phyloP scores from a whole-genome alignment of 2,113 vertebrate species.

The Vimba vimba region DNA sequence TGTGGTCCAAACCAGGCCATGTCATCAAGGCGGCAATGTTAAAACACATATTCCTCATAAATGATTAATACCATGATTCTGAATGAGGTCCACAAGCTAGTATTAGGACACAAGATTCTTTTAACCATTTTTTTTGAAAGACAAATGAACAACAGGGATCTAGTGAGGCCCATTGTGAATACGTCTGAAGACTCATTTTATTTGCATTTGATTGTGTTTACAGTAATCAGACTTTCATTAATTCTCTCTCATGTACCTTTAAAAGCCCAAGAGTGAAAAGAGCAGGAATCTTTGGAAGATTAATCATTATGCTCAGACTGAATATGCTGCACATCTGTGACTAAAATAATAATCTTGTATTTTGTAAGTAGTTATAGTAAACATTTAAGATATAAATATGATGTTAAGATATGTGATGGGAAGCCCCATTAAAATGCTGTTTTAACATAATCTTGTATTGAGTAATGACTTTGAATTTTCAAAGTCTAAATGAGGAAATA shows the following conservation, averaged over 20 bases:
- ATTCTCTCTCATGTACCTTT: slow-evolving; percentile 48
- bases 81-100: slow-evolving; percentile 2
- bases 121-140: neutral
- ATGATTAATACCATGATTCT: neutral
- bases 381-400: slow-evolving; percentile 6
- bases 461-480: slow-evolving; percentile 30
- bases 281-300: neutral
- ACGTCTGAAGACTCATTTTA: neutral
- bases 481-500: slow-evolving; percentile 41
- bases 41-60: slow-evolving; percentile 30
- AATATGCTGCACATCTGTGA: slow-evolving; percentile 16
- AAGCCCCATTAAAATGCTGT: slow-evolving; percentile 19
- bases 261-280: slow-evolving; percentile 16
- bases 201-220: slow-evolving; percentile 35
- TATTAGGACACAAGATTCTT: slow-evolving; percentile 30
- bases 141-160: slow-evolving; percentile 28
- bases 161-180: neutral
- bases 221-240: slow-evolving; percentile 44
- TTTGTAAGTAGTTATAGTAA: neutral
- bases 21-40: slow-evolving; percentile 2
- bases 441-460: slow-evolving; percentile 21
- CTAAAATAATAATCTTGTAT: neutral
- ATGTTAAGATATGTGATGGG: slow-evolving; percentile 20
- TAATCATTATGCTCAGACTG: neutral
- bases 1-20: neutral